Percentiles rank a stretch among this genome's conserved stretches.
phyloP scores from a whole-genome alignment of 2,113 vertebrate genomes.

The Oreochromis tanganicae region DNA sequence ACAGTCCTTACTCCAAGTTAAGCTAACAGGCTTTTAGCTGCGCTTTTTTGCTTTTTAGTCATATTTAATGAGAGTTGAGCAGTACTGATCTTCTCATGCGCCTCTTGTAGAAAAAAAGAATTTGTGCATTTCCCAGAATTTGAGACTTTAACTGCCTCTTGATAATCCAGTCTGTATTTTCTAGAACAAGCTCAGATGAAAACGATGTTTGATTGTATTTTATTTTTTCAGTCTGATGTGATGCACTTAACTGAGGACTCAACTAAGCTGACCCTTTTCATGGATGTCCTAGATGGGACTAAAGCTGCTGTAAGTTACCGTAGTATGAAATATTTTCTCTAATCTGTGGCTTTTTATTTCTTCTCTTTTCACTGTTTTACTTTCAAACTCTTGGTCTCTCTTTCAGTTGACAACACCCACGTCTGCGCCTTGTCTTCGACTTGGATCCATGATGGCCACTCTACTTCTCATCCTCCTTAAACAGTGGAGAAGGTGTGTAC shows the following conservation, averaged over 20 bases:
- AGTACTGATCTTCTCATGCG: background rate
- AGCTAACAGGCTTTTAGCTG: background rate
- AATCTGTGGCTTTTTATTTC: background rate
- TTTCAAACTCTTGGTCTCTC: background rate
- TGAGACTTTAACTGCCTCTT: background rate
- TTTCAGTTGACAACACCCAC: slow-evolving; percentile 79
- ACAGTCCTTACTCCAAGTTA: background rate
- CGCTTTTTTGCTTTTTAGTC: background rate
- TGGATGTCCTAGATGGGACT: slow-evolving; percentile 86
- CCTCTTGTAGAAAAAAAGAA: background rate
- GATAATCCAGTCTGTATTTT: background rate
- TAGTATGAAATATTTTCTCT: background rate
- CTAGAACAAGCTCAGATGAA: background rate
- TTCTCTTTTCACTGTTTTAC: background rate
- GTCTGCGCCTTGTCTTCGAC: slow-evolving; percentile 83
- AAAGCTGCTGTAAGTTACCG: slow-evolving; percentile 81
- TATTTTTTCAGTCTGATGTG: slow-evolving; percentile 78
- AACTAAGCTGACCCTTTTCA: slow-evolving; percentile 82
- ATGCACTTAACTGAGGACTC: slow-evolving; percentile 84
- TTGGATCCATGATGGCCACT: slow-evolving; percentile 92
- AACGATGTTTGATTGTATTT: background rate
- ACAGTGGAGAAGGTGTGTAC: slow-evolving; percentile 86
- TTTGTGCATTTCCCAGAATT: background rate
- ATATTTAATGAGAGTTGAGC: background rate
- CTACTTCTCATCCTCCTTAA: slow-evolving; percentile 88